Percentiles rank a stretch among this genome's conserved stretches.
phyloP scores from a whole-genome alignment of 23 tunicate genomes.

The Botrylloides violaceus region DNA sequence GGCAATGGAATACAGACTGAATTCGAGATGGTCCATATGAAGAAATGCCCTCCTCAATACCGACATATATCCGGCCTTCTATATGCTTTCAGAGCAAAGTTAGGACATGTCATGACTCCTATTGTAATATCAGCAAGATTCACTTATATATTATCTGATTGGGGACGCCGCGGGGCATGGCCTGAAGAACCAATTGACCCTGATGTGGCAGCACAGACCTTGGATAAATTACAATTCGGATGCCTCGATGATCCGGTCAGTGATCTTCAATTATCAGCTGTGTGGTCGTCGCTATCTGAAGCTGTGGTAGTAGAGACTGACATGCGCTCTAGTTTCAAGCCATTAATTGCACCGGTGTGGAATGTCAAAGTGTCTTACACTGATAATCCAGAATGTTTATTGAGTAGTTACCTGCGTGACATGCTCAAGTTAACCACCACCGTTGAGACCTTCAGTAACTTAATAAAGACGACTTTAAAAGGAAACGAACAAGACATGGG shows the following conservation, averaged over 20 bases:
- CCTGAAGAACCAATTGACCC: constrained; percentile 48
- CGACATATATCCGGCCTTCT: constrained; percentile 42
- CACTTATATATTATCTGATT: constrained; percentile 59
- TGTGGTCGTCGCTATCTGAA: constrained; percentile 61
- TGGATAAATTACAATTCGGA: constrained; percentile 37
- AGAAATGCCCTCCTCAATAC: constrained; percentile 65
- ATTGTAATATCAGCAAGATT: constrained; percentile 61
- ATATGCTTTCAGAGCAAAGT: constrained; percentile 49
- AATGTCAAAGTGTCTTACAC: constrained; percentile 44
- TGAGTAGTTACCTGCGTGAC: constrained; percentile 45
- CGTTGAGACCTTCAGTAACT: constrained; percentile 32
- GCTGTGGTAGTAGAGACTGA: constrained; percentile 63
- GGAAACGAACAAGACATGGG: constrained; percentile 55
- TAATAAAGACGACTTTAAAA: constrained; percentile 22
- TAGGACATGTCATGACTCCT: constrained; percentile 19
- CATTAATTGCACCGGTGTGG: constrained; percentile 67
- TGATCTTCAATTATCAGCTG: constrained; percentile 60
- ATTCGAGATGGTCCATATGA: constrained; percentile 83
- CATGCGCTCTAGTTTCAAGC: constrained; percentile 47
- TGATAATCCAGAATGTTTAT: constrained; percentile 51
- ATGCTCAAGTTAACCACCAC: constrained; percentile 41
- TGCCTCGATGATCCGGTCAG: constrained; percentile 71
- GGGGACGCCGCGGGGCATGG: constrained; percentile 74
- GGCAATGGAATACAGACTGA: constrained; percentile 66
- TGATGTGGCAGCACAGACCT: constrained; percentile 47